Evolutionary conservation across 1,140 invertebrate species (phyloP), one percentile per base, ranked within the genome.

Genomic region (Euwallacea similis): DNA sequence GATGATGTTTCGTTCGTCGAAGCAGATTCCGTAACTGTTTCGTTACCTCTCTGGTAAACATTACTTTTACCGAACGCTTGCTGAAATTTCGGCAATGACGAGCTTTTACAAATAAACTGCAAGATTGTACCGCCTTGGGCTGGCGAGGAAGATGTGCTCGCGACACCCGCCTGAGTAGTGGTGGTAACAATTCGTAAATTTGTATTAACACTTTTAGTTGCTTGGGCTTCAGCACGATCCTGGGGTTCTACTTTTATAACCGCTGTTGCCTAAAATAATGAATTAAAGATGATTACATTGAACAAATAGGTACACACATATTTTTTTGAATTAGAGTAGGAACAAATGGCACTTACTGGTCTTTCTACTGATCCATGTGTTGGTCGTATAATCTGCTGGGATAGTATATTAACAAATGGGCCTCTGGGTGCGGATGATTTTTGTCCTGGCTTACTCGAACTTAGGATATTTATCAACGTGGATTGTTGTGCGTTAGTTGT

Each of bases 11-110:
- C 42, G 7, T 55, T 41, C 47, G 64, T 7, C 6, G 33, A 13
- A 63, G 62, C 44, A 44, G 50, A 68, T 13, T 69, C 72, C 13
- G 43, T 58, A 11, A 47, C 33, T 50, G 16, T 56, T 7, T 60
- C 63, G 15, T 53, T 73, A 33, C 71, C 77, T 68, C 73, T 74
- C 80, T 87, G 85, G 78, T 83, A 86, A 42, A 85, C 83, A 33
- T 33, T 33, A 50, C 85, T 83, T 80, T 91, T 91, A 7, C 90
- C 89, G 78, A 93, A 93, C 3, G 89, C 91, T 80, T 92, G 90
- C 76, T 91, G 90, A 79, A 93, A 93, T 80, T 92, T 91, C 3
- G 91, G 91, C 69, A 93, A 79, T 10, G 77, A 72, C 13, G 85
- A 82, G 55, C 85, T 84, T 81, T 87, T 87, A 76, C 86, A 87